Evolutionary conservation across 53 echinoderm and acorn worm species (phyloP).

Genomic region (Echinometra lucunter): DNA sequence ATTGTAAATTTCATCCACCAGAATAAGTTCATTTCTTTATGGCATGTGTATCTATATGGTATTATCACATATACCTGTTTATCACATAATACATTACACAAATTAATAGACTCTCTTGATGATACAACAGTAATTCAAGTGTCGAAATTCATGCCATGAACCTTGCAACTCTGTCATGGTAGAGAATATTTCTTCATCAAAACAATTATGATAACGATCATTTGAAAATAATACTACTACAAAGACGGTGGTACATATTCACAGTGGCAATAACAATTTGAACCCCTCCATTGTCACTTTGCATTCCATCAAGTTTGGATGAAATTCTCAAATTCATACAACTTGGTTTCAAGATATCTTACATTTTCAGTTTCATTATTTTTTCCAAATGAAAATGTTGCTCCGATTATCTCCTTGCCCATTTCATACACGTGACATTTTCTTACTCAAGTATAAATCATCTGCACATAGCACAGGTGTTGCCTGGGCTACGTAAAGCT

Average conservation of each 20-base stretch:
- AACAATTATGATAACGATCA: background rate
- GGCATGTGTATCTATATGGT: background rate
- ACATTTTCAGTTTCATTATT: background rate
- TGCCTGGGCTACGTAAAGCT: slow-evolving; percentile 45
- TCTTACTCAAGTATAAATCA: slow-evolving; percentile 24
- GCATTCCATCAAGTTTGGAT: background rate
- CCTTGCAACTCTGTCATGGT: background rate
- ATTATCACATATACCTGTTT: slow-evolving; percentile 1
- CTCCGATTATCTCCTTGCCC: background rate
- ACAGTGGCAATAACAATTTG: slow-evolving; percentile 20
- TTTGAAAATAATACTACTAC: slow-evolving; percentile 25
- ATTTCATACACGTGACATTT: background rate
- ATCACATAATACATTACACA: slow-evolving; percentile 38
- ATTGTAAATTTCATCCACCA: background rate
- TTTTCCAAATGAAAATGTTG: background rate
- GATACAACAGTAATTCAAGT: background rate
- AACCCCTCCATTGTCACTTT: background rate
- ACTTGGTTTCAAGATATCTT: background rate
- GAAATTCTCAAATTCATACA: background rate
- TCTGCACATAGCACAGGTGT: slow-evolving; percentile 21
- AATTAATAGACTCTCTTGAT: background rate
- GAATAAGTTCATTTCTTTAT: background rate
- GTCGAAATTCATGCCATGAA: background rate
- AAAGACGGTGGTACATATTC: slow-evolving; percentile 53
- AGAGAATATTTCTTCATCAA: slow-evolving; percentile 14